phyloP scores from a whole-genome alignment of 2,888 invertebrate species.

The Ganaspis brasiliensis region DNA sequence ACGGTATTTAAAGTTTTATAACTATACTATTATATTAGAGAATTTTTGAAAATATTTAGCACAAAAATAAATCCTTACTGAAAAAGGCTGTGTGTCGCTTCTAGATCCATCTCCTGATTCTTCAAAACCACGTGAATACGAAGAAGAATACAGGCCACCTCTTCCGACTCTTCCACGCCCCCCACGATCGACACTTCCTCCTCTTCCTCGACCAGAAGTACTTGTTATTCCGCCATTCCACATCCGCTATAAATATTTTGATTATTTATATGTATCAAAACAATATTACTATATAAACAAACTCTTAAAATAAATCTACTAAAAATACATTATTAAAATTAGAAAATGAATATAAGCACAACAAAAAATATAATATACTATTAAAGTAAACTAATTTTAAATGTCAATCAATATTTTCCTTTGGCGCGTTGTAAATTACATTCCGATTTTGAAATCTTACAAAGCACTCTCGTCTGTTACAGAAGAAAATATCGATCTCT shows the following conservation, averaged over 20 bases:
- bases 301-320: not conserved
- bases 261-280: not conserved
- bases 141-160: slow-evolving; percentile 78
- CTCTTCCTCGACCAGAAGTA: slow-evolving; percentile 79
- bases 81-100: slow-evolving; percentile 75
- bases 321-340: too few relatives aligned
- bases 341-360: too few relatives aligned
- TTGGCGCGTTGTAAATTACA: too few relatives aligned
- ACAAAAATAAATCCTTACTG: slow-evolving; percentile 62
- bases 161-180: slow-evolving; percentile 78
- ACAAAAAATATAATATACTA: too few relatives aligned
- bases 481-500: slow-evolving; percentile 65
- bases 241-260: slow-evolving; percentile 80
- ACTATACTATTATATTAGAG: too few relatives aligned
- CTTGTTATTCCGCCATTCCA: slow-evolving; percentile 84
- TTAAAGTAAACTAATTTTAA: not conserved
- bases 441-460: slow-evolving; percentile 9
- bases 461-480: slow-evolving; percentile 59
- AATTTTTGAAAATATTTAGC: not conserved
- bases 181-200: slow-evolving; percentile 80
- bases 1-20: too few relatives aligned
- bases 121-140: slow-evolving; percentile 80
- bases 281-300: not conserved
- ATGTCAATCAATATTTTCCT: not conserved
- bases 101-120: slow-evolving; percentile 79